Base-by-base conservation (phyloP, 2,888 invertebrate species). In the Bombyx huttoni region DNA sequence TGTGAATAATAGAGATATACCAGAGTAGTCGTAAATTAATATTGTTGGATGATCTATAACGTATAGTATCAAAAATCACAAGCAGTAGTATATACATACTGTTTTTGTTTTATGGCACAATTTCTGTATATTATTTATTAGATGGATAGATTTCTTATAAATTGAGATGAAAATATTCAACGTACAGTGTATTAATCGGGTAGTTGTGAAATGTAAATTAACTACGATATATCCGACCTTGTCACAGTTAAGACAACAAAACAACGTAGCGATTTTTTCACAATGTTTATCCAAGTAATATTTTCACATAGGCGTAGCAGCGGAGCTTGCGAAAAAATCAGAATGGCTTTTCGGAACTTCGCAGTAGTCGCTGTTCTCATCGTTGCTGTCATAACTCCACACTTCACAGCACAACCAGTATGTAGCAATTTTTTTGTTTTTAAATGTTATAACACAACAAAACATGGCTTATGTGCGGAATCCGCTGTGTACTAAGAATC, bases 361-460 rank as follows among this genome's bases (percentile, higher is more conserved):
- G 61, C 65, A 50, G 61, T 78, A 59, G 63, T 69, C 52, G 61
- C 64, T 35, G 56, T 77, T 54, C 56, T 75, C 56, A 58, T 76
- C 55, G 56, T 80, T 55, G 71, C 71, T 51, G 65, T 78, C 52
- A 59, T 73, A 52, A 66, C 70, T 49, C 74, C 78, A 13, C 72
- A 71, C 60, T 74, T 75, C 64, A 70, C 72, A 56, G 78, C 80
- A 46, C 82, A 82, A 68, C 78, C 78, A 61, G 86, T 87, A 58
- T 75, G 84, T 80, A 73, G 14, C n/a, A 12, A 46, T 5, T 24
- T 24, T 24, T 24, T 24, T 24, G 2, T 24, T 24, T 0, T n/a
- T n/a, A n/a, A n/a, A 24, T 24, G 24, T 24, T 24, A 24, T 24
- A 24, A 24, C 24, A 24, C 3, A 24, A 24, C 24, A 24, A 24